Conservation (phyloP, 1,140 invertebrate species). For the Alviniconcha marisindica region DNA sequence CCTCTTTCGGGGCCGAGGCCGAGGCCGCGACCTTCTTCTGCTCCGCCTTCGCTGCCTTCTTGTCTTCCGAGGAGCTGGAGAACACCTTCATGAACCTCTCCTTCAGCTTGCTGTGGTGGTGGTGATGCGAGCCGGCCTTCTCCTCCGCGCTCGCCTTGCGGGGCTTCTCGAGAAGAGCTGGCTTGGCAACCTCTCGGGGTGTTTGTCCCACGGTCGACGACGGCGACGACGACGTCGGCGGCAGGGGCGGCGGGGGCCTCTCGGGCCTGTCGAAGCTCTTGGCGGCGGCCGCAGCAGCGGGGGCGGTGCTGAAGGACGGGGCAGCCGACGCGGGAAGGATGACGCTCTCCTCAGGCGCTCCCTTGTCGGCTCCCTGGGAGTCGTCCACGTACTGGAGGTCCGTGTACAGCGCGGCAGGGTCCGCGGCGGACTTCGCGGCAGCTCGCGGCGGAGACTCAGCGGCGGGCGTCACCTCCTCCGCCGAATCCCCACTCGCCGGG, state of each 20-base stretch:
- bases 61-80: conserved; percentile 5
- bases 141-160: background rate
- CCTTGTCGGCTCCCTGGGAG: background rate
- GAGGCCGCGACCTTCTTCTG: background rate
- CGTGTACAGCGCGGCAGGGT: background rate
- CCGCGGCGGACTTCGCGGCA: background rate
- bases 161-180: background rate
- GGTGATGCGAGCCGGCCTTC: background rate
- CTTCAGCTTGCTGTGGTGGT: conserved; percentile 7
- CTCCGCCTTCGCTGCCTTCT: background rate
- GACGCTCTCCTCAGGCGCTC: background rate
- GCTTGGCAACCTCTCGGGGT: too few species aligned
- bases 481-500: too few species aligned
- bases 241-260: background rate
- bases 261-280: background rate
- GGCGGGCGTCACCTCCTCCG: background rate
- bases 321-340: background rate
- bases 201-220: too few species aligned
- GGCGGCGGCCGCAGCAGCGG: background rate
- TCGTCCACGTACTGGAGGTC: background rate
- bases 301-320: background rate
- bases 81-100: conserved; percentile 24
- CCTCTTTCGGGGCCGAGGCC: background rate
- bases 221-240: too few species aligned
- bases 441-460: background rate